A percentile compares a stretch with the other conserved stretches of the same genome.
These are phyloP conservation scores for Semicossyphus pulcher DNA, from an alignment of 2,113 vertebrate genomes.

Conservation along the genomic window DNA sequence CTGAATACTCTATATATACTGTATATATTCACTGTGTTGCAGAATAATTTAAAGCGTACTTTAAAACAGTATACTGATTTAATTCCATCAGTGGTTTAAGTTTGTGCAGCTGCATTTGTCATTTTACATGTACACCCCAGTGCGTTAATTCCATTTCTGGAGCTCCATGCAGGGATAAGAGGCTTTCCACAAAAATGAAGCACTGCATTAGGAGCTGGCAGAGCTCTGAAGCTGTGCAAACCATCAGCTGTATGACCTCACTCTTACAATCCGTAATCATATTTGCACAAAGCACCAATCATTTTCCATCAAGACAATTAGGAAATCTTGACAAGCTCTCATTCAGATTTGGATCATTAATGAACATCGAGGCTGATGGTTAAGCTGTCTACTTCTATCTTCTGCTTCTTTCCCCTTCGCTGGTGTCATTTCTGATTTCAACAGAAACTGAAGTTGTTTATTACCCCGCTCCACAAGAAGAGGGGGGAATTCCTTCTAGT, in stretches of 20 bases:
- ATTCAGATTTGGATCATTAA: not conserved
- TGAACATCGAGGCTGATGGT: not conserved
- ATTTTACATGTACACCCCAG: not conserved
- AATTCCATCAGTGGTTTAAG: not conserved
- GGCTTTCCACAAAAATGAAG: slow-evolving; percentile 27
- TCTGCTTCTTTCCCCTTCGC: not conserved
- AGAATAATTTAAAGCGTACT: not conserved
- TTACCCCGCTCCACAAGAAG: too few species aligned
- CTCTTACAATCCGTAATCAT: not conserved
- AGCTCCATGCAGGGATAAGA: slow-evolving; percentile 24
- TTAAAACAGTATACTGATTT: not conserved
- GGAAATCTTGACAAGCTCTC: not conserved
- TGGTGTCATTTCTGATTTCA: not conserved
- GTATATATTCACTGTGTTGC: not conserved
- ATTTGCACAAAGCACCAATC: slow-evolving; percentile 2
- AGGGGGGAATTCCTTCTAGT: not conserved
- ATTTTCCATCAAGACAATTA: not conserved
- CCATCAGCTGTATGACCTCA: slow-evolving; percentile 9
- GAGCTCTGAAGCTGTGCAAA: not conserved
- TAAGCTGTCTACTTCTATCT: not conserved
- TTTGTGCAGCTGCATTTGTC: not conserved
- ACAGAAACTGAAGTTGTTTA: not conserved
- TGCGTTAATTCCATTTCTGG: slow-evolving; percentile 1
- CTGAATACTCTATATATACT: too few species aligned
- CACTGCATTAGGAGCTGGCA: slow-evolving; percentile 10